Evolutionary conservation across 2,888 invertebrate genomes (phyloP).

Genomic region (Piscicola geometra): DNA sequence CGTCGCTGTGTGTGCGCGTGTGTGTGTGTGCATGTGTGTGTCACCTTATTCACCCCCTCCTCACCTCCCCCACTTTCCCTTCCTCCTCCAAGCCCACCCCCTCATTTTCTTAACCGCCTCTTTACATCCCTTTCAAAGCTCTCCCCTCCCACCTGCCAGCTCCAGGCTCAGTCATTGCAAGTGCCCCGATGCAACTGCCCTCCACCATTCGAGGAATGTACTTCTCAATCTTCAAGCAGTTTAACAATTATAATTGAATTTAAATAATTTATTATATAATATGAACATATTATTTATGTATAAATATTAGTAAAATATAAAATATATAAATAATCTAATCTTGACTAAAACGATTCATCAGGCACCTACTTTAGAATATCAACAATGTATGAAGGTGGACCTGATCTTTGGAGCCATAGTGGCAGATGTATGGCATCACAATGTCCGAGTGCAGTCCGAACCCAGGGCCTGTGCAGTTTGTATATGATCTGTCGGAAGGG

Average conservation of each 20-base stretch:
- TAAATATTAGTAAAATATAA: no score
- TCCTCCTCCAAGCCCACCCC: neutral
- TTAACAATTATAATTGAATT: no score
- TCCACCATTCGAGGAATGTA: conserved; percentile 37
- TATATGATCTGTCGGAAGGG: conserved; percentile 51
- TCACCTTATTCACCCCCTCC: neutral
- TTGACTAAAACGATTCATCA: no score
- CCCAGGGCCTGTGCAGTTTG: conserved; percentile 54
- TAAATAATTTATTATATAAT: no score
- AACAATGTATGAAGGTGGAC: no score
- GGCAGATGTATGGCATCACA: conserved; percentile 57
- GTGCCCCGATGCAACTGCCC: conserved; percentile 56
- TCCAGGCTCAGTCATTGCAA: conserved; percentile 58
- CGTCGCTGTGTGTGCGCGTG: conserved; percentile 50
- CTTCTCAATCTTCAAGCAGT: neutral
- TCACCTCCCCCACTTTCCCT: neutral
- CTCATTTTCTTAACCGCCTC: neutral
- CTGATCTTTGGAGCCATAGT: conserved; percentile 57
- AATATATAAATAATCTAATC: no score
- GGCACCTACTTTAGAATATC: no score
- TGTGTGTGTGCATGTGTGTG: neutral
- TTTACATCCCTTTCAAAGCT: neutral
- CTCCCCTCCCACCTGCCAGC: conserved; percentile 55
- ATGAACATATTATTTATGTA: no score
- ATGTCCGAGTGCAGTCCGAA: conserved; percentile 58